Percentiles rank a stretch among this genome's conserved stretches.
Evolutionary conservation across 2,113 vertebrate species (phyloP).

Genomic region (Alaudala cheleensis): DNA sequence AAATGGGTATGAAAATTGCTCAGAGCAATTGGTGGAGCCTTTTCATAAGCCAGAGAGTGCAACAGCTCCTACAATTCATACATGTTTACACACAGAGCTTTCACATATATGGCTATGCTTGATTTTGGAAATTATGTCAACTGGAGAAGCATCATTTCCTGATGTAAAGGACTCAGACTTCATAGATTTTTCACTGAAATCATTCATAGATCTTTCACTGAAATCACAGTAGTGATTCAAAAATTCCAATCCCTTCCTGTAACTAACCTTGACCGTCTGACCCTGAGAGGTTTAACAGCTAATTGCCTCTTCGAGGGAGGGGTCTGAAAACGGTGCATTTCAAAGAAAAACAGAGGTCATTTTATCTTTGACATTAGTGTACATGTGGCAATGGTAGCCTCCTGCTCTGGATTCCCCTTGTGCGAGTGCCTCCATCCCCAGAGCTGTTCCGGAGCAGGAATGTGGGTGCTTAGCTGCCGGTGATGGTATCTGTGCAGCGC

Average conservation of each 20-base stretch:
- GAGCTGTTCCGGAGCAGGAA: background rate
- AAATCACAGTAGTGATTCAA: background rate
- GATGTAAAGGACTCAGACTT: background rate
- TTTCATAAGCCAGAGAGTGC: background rate
- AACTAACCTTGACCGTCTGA: background rate
- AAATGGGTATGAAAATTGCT: background rate
- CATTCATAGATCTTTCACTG: background rate
- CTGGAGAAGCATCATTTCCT: background rate
- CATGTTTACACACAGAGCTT: background rate
- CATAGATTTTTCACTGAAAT: background rate
- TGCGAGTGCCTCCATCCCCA: background rate
- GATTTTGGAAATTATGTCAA: background rate
- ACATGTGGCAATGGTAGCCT: background rate
- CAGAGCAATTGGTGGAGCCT: background rate
- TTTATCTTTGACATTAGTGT: background rate
- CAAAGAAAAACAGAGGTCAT: background rate
- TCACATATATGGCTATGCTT: background rate
- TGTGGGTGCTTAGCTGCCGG: background rate
- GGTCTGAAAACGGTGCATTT: background rate
- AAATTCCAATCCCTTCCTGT: background rate
- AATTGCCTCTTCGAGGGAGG: background rate
- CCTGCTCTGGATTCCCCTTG: background rate
- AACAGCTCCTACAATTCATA: background rate
- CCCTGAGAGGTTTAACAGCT: background rate
- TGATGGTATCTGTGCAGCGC: constrained; percentile 36